phyloP scores from a whole-genome alignment of 2,113 vertebrate genomes.

The Mugil cephalus region DNA sequence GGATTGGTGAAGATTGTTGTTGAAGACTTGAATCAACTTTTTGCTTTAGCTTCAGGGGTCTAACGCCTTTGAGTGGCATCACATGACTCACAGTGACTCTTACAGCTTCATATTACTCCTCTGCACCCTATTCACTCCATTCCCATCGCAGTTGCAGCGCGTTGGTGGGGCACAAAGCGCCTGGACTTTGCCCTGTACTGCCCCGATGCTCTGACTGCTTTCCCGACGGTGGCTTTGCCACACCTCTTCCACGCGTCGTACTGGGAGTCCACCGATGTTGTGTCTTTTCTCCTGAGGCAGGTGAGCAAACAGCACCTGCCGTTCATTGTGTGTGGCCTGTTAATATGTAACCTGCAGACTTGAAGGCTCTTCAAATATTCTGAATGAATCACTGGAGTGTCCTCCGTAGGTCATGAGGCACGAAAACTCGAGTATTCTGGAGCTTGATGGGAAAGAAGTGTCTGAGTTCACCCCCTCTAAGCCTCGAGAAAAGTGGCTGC shows the following conservation, averaged over 20 bases:
- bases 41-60: conserved; percentile 42
- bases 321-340: background rate
- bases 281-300: conserved; percentile 93
- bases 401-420: conserved; percentile 92
- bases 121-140: conserved; percentile 28
- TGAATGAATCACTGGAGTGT: conserved; percentile 23
- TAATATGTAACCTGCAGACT: background rate
- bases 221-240: conserved; percentile 93
- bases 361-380: background rate
- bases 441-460: conserved; percentile 95
- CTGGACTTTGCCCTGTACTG: conserved; percentile 97
- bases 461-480: conserved; percentile 95
- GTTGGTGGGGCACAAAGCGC: conserved; percentile 96
- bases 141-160: conserved; percentile 89
- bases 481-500: conserved; percentile 95
- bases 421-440: conserved; percentile 91
- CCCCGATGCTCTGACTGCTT: conserved; percentile 92
- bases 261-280: conserved; percentile 97
- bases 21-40: conserved; percentile 19
- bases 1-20: conserved; percentile 45
- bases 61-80: conserved; percentile 30
- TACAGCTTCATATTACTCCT: conserved; percentile 28
- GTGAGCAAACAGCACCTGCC: conserved; percentile 45
- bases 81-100: conserved; percentile 10
- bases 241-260: conserved; percentile 98